These are phyloP conservation scores for Chionodraco myersi DNA, from an alignment of 2,113 vertebrate species.

Conservation along the genomic window DNA sequence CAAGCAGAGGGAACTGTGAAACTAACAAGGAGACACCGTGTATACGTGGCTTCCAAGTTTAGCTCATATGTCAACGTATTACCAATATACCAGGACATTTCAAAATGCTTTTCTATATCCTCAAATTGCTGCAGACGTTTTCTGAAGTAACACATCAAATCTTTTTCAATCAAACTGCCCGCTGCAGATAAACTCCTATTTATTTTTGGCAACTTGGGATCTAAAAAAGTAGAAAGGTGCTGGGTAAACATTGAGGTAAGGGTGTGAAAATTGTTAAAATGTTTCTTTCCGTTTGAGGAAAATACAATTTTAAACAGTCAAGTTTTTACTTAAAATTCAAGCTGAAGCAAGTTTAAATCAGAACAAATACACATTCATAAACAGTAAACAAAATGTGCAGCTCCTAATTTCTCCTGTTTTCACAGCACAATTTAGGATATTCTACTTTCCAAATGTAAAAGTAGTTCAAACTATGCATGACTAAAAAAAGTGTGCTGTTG, in stretches of 20 bases:
- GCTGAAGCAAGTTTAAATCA: background rate
- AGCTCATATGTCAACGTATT: constrained; percentile 17
- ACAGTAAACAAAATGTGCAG: background rate
- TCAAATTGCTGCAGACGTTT: constrained; percentile 14
- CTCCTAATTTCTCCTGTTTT: background rate
- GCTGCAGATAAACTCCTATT: background rate
- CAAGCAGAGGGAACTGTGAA: background rate
- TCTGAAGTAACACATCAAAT: constrained; percentile 28
- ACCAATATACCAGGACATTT: constrained; percentile 8
- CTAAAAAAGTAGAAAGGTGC: background rate
- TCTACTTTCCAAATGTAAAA: background rate
- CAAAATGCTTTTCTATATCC: constrained; percentile 16
- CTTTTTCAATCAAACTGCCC: background rate
- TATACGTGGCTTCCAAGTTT: background rate
- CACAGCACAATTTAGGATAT: background rate
- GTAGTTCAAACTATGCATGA: background rate
- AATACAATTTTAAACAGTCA: background rate
- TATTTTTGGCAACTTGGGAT: background rate
- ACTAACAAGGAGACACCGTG: background rate
- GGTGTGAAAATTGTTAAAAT: background rate
- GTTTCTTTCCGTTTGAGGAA: background rate
- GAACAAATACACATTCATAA: background rate
- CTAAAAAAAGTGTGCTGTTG: background rate
- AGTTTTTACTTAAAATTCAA: background rate
- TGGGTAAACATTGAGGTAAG: background rate